Conservation (phyloP, 2,113 vertebrate genomes). For the Ictalurus punctatus region DNA sequence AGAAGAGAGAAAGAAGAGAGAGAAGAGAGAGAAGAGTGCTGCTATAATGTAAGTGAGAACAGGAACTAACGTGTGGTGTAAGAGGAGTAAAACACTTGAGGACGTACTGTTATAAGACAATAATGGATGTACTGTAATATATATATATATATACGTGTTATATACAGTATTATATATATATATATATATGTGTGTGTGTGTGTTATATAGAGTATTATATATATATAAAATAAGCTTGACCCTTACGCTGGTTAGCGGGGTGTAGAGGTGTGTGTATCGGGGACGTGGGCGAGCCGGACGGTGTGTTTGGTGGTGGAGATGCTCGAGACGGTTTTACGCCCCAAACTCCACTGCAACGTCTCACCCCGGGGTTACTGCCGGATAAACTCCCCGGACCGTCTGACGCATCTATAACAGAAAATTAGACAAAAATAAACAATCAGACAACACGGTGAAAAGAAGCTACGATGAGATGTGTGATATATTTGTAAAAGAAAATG, state of each 20-base stretch:
- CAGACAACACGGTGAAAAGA: neutral
- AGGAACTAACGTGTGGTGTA: too few relatives aligned
- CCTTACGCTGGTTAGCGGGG: constrained; percentile 36
- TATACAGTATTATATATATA: neutral
- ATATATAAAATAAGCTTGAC: neutral
- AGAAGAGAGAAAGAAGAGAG: too few relatives aligned
- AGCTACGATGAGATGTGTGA: neutral
- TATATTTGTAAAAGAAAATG: neutral
- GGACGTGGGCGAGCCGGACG: neutral
- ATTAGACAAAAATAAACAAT: neutral
- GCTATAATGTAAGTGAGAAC: too few relatives aligned
- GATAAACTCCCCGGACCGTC: neutral
- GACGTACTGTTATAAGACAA: too few relatives aligned
- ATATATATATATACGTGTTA: neutral
- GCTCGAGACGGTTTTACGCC: neutral
- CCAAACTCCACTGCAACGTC: neutral
- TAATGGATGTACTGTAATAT: too few relatives aligned
- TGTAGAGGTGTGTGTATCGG: neutral
- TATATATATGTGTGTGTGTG: too few relatives aligned
- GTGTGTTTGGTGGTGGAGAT: constrained; percentile 17
- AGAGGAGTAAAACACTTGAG: neutral
- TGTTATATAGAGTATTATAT: neutral
- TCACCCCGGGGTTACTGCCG: neutral
- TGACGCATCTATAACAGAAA: neutral
- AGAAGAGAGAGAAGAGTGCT: too few relatives aligned